Evolutionary conservation across 1,140 invertebrate species (phyloP).

Genomic region (Polypedilum vanderplanki): DNA sequence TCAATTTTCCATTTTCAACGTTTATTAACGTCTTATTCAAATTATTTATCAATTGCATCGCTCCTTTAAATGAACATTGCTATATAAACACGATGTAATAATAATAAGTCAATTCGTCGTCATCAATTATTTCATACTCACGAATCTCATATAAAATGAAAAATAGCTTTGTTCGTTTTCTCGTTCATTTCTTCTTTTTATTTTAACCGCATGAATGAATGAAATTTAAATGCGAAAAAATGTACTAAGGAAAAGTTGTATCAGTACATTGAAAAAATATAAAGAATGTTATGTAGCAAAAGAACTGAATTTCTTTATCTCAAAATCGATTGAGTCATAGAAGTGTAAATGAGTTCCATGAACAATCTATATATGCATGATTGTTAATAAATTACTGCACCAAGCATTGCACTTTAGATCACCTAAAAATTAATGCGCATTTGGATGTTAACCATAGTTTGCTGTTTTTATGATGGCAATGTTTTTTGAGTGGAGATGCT

Average conservation of each 20-base stretch:
- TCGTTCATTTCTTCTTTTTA: not conserved
- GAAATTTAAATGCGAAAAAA: not conserved
- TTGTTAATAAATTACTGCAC: not conserved
- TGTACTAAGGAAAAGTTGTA: not conserved
- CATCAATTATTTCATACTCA: slow-evolving; percentile 10
- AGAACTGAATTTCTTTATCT: not conserved
- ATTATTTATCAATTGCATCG: not conserved
- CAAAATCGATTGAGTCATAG: not conserved
- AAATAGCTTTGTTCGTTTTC: not conserved
- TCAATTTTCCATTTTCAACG: not conserved
- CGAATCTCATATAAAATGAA: not conserved
- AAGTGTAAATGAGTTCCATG: slow-evolving; percentile 9
- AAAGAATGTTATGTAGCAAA: not conserved
- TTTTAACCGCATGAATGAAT: too few relatives aligned
- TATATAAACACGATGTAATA: not conserved
- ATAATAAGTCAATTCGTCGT: not conserved
- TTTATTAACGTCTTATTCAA: not conserved
- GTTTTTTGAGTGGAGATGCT: not conserved
- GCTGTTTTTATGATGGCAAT: not conserved
- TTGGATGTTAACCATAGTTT: not conserved
- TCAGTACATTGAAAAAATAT: not conserved
- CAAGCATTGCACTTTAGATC: not conserved
- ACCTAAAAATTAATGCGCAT: not conserved
- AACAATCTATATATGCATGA: not conserved
- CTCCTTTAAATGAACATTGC: not conserved